phyloP scores from a whole-genome alignment of 2,113 vertebrate genomes.

The Oceanites oceanicus region DNA sequence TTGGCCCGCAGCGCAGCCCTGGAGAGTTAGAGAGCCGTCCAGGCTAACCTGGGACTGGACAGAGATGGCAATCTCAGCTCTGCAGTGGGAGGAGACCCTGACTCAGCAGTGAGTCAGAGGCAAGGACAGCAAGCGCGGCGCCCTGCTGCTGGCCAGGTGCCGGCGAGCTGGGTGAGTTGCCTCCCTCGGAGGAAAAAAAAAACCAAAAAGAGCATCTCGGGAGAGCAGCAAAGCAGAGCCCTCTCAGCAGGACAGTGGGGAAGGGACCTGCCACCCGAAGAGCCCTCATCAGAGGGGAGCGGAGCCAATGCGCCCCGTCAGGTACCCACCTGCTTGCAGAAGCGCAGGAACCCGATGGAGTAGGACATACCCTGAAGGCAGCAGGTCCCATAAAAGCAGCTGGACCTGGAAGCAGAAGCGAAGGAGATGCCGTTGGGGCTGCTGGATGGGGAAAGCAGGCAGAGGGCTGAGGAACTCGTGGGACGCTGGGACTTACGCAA shows the following conservation, averaged over 20 bases:
- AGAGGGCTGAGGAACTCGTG: neutral
- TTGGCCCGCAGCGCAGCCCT: neutral
- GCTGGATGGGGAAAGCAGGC: neutral
- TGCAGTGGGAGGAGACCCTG: slow-evolving; percentile 63
- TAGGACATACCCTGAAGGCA: slow-evolving; percentile 89
- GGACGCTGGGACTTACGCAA: slow-evolving; percentile 77
- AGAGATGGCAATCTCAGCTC: slow-evolving; percentile 46
- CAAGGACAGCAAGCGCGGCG: slow-evolving; percentile 8
- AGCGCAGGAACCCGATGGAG: slow-evolving; percentile 94
- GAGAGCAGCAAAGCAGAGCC: neutral
- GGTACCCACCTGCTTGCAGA: slow-evolving; percentile 92
- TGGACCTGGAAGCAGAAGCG: slow-evolving; percentile 79
- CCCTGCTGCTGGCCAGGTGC: slow-evolving; percentile 48
- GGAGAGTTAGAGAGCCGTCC: neutral
- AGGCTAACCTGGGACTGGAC: slow-evolving; percentile 6
- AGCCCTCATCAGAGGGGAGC: neutral
- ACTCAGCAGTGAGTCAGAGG: slow-evolving; percentile 67
- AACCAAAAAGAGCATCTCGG: neutral
- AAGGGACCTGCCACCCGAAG: neutral
- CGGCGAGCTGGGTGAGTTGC: neutral
- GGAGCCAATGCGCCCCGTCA: fast-evolving
- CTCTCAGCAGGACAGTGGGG: neutral
- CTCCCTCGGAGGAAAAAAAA: neutral
- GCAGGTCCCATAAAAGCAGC: slow-evolving; percentile 91
- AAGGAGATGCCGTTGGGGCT: neutral